Conservation (phyloP, 1,140 invertebrate species). For the Heliconius hewitsoni region DNA sequence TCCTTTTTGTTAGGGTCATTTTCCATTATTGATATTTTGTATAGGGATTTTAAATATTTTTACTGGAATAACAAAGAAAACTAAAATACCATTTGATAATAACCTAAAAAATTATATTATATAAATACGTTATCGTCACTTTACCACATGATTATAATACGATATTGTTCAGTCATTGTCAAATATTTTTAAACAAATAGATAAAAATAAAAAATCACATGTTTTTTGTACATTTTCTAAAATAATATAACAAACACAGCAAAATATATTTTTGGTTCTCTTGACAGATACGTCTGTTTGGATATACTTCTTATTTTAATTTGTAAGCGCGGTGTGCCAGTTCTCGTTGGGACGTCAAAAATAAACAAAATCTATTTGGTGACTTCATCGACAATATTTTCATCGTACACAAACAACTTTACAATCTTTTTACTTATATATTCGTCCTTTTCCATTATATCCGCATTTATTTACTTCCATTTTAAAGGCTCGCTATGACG, state of each 20-base stretch:
- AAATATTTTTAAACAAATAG: slow-evolving; percentile 4
- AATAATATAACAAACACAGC: slow-evolving; percentile 6
- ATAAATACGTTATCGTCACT: neutral
- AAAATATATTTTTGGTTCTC: slow-evolving; percentile 17
- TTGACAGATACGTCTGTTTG: slow-evolving; percentile 17
- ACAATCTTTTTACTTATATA: neutral
- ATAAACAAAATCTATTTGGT: slow-evolving; percentile 18
- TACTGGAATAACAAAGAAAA: slow-evolving; percentile 42
- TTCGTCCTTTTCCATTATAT: neutral
- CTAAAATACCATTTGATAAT: neutral
- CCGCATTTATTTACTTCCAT: neutral
- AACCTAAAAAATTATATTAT: neutral
- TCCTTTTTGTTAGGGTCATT: slow-evolving; percentile 78
- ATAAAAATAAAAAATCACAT: slow-evolving; percentile 11
- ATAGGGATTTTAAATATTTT: slow-evolving; percentile 53
- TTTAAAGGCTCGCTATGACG: no score
- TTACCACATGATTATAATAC: slow-evolving; percentile 20
- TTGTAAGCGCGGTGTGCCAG: slow-evolving; percentile 14
- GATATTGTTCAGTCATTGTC: neutral
- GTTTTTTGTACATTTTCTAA: slow-evolving; percentile 12
- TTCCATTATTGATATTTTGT: slow-evolving; percentile 67
- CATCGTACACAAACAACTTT: neutral
- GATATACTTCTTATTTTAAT: slow-evolving; percentile 14
- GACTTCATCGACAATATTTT: neutral
- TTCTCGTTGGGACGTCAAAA: slow-evolving; percentile 11